A percentile compares a stretch with the other conserved stretches of the same genome.
phyloP scores from a whole-genome alignment of 2,113 vertebrate genomes.

The Spilogale gracilis region DNA sequence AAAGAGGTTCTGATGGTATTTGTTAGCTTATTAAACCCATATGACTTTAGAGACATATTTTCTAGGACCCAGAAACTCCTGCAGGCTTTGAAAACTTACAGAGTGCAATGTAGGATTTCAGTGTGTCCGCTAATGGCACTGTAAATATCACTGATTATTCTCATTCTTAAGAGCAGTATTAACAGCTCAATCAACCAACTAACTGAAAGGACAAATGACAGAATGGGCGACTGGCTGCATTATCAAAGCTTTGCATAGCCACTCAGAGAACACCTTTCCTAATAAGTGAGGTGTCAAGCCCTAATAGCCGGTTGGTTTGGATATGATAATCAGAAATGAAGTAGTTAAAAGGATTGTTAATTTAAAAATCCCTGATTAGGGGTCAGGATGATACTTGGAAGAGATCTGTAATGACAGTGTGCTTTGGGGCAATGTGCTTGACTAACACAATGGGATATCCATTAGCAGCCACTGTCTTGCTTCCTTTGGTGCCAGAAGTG shows the following conservation, averaged over 20 bases:
- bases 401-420: slow-evolving; percentile 57
- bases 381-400: slow-evolving; percentile 68
- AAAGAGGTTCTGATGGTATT: slow-evolving; percentile 12
- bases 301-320: slow-evolving; percentile 66
- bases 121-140: slow-evolving; percentile 63
- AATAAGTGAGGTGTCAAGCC: slow-evolving; percentile 51
- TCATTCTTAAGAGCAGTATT: slow-evolving; percentile 55
- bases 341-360: slow-evolving; percentile 76
- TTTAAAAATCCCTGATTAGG: slow-evolving; percentile 68
- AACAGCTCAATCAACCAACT: slow-evolving; percentile 59
- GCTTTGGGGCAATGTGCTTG: slow-evolving; percentile 52
- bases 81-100: slow-evolving; percentile 39
- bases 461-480: slow-evolving; percentile 63
- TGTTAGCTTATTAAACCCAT: slow-evolving; percentile 53
- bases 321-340: slow-evolving; percentile 69
- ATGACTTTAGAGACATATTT: slow-evolving; percentile 31
- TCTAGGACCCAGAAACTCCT: slow-evolving; percentile 31
- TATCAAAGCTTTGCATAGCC: slow-evolving; percentile 43
- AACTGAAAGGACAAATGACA: slow-evolving; percentile 67
- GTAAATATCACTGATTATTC: slow-evolving; percentile 65
- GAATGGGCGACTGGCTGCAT: slow-evolving; percentile 42
- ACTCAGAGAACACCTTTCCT: slow-evolving; percentile 56
- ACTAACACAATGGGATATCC: slow-evolving; percentile 62
- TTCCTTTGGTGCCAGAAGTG: slow-evolving; percentile 40
- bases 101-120: slow-evolving; percentile 12